A percentile compares a stretch with the other conserved stretches of the same genome.
Evolutionary conservation across 2,888 invertebrate species (phyloP).

Genomic region (Apotomis turbidana): DNA sequence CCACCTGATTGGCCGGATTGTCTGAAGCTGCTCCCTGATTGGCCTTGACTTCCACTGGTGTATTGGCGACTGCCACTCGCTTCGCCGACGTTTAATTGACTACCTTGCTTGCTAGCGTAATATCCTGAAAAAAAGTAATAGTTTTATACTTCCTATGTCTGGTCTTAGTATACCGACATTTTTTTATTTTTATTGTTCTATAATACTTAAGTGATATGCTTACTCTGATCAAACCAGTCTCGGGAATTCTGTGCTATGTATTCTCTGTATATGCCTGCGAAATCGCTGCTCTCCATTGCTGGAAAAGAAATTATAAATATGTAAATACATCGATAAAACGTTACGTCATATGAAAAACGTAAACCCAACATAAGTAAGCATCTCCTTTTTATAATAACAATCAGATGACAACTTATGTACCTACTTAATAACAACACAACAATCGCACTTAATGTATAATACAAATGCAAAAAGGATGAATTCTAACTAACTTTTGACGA

Average conservation of each 20-base stretch:
- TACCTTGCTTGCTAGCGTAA: conserved; percentile 42
- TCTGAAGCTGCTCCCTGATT: conserved; percentile 14
- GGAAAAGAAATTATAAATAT: conserved; percentile 45
- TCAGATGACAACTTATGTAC: too few relatives aligned
- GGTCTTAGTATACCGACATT: too few relatives aligned
- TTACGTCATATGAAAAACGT: too few relatives aligned
- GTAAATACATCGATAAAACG: conserved; percentile 2
- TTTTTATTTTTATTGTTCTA: too few relatives aligned
- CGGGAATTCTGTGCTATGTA: conserved; percentile 30
- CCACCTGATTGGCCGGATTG: conserved; percentile 18
- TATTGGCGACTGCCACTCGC: conserved; percentile 30
- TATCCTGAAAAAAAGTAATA: conserved; percentile 48
- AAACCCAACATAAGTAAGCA: too few relatives aligned
- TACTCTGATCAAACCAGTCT: conserved; percentile 52
- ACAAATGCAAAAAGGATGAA: too few relatives aligned
- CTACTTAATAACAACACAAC: too few relatives aligned
- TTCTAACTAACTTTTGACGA: too few relatives aligned
- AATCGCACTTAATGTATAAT: too few relatives aligned
- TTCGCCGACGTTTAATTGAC: conserved; percentile 47
- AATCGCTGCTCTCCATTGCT: conserved; percentile 68
- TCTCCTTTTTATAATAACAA: too few relatives aligned
- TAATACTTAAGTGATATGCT: conserved; percentile 42
- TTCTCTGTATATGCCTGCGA: conserved; percentile 54
- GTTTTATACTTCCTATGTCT: neutral
- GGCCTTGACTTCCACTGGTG: conserved; percentile 9